Evolutionary conservation across 2,113 vertebrate genomes (phyloP), one percentile per base, ranked within the genome.

Genomic region (Melanostigma gelatinosum): DNA sequence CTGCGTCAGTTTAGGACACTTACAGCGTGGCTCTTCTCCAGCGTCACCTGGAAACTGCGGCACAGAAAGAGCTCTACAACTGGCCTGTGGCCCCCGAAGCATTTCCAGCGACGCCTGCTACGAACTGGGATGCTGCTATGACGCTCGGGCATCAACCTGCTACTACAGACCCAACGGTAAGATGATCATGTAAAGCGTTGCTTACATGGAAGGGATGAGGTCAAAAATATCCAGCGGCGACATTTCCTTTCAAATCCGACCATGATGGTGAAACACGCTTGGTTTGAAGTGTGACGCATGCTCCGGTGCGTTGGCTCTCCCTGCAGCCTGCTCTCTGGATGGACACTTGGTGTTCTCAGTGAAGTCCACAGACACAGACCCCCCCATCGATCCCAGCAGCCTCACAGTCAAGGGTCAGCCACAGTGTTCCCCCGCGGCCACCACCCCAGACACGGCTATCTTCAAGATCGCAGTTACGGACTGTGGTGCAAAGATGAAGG

Each of bases 261-360:
- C 8, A 40, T 27, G 29, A 24, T 18, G 32, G 13, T 20, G 6
- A 29, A 29, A 29, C 27, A 6, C 11, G 8, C 32, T 64, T 13
- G 13, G 44, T 11, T 40, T 22, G 2, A 27, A n/a, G 36, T 32
- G 3, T 57, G 15, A 54, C 16, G 1, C 15, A 1, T 74, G 3
- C 54, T 40, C 11, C 4, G 68, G 36, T 67, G 7, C 65, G 48
- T 27, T 10, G 7, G 2, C 18, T 4, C 1, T 36, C 32, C 38
- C 18, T 64, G 13, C 80, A 94, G 94, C 86, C 52, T 94, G 94
- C 76, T 93, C 94, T 64, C 58, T 91, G 79, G 94, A 94, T 0
- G 91, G 93, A 84, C 84, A 94, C 65, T 92, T 94, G 85, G 90
- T 94, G 75, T 94, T 94, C 80, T 88, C 90, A 0, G 90, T 94